Base-by-base conservation (phyloP, 2,888 invertebrate species). In the Eurytoma adleriae region DNA sequence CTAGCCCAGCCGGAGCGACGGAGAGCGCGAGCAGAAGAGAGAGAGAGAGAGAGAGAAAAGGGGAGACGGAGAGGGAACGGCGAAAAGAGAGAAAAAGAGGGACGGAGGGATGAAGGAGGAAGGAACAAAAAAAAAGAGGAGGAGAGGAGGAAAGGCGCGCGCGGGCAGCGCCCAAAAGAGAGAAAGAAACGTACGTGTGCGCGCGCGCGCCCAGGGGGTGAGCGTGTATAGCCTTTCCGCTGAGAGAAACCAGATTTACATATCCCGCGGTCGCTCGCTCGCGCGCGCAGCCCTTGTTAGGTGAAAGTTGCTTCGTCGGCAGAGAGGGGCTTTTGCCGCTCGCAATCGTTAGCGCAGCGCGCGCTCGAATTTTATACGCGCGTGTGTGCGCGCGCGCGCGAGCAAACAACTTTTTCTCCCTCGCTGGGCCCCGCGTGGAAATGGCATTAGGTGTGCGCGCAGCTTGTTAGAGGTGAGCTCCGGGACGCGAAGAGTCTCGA, bases 271-370 rank as follows among this genome's bases (percentile, higher is more conserved):
- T 75, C 81, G 79, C 78, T 80, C 40, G 10, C 59, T n/a, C n/a
- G n/a, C n/a, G 30, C 14, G 48, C 7, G 82, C 83, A 83, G 83
- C 86, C 87, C 89, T 88, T 88, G 89, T 89, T 88, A 89, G 87
- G 84, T 86, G 83, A 87, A 88, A 89, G 86, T 89, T 89, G 86
- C 89, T 84, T 86, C 87, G 86, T 87, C 87, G 85, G 87, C 86
- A 54, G 85, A 83, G 86, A 56, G 70, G 52, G n/a, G 59, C 76
- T 67, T 59, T 62, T 57, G 78, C 70, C 79, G 52, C 50, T 57
- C 54, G 24, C 67, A 70, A 79, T 79, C 74, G 74, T 79, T 79
- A 79, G 57, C 74, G 61, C 67, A 12, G 27, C 50, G 10, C 64
- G 52, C 67, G 48, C 68, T 72, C 30, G 57, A 78, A 70, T 71